A percentile compares a stretch with the other conserved stretches of the same genome.
Evolutionary conservation across 2,797 vertebrate species (phyloP).

Genomic region (Parotocinclus haroldoi): DNA sequence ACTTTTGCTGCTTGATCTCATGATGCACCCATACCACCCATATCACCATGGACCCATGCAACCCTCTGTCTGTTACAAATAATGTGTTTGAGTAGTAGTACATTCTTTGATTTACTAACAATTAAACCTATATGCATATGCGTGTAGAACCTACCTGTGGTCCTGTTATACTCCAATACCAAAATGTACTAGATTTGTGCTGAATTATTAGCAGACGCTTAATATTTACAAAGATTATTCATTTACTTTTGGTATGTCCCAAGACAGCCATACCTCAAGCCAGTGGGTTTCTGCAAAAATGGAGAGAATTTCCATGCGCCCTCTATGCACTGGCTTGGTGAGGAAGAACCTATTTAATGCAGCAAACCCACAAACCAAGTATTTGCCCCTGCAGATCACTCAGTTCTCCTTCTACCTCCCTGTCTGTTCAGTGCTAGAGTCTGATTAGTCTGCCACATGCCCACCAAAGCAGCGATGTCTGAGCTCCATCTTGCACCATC

Average conservation of each 20-base stretch:
- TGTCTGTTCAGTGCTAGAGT: constrained; percentile 29
- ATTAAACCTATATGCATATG: too few relatives aligned
- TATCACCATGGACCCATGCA: too few relatives aligned
- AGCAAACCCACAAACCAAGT: constrained; percentile 54
- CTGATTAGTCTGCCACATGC: constrained; percentile 48
- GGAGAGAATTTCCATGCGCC: neutral
- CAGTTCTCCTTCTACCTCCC: constrained; percentile 39
- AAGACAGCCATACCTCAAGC: neutral
- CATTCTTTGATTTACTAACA: too few relatives aligned
- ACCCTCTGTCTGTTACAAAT: too few relatives aligned
- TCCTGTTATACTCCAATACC: too few relatives aligned
- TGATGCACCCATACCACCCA: too few relatives aligned
- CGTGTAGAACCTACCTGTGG: too few relatives aligned
- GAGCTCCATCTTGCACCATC: constrained; percentile 55
- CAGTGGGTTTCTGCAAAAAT: constrained; percentile 3
- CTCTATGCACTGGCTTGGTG: constrained; percentile 12
- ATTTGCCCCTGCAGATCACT: constrained; percentile 30
- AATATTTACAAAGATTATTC: neutral
- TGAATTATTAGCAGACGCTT: constrained; percentile 1
- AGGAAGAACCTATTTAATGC: constrained; percentile 52
- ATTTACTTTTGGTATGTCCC: constrained; percentile 6
- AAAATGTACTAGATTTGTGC: neutral
- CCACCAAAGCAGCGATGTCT: constrained; percentile 22
- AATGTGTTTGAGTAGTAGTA: too few relatives aligned
- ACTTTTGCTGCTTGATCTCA: too few relatives aligned